Conservation (phyloP, 2,113 vertebrate genomes). For the Podilymbus podiceps region DNA sequence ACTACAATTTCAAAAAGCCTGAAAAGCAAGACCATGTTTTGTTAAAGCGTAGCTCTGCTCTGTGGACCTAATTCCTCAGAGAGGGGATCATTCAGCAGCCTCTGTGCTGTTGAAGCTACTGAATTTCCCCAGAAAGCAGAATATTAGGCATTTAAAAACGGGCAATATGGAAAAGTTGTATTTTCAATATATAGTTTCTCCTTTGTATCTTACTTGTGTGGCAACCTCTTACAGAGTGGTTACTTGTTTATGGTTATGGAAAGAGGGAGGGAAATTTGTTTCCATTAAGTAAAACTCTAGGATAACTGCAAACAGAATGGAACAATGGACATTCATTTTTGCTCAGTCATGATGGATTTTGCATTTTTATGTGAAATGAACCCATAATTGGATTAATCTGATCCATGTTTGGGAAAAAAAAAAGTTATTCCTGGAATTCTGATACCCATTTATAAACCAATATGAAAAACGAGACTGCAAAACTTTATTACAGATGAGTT, state of each 20-base stretch:
- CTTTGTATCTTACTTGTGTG: neutral
- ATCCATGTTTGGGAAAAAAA: neutral
- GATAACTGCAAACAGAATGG: neutral
- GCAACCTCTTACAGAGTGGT: neutral
- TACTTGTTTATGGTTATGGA: neutral
- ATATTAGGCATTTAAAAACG: neutral
- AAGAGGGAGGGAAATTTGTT: neutral
- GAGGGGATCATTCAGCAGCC: neutral
- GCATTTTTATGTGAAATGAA: neutral
- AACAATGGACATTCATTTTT: neutral
- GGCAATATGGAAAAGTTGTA: fast-evolving
- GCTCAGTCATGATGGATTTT: neutral
- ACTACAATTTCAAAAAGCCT: neutral
- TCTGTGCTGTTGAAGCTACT: no score
- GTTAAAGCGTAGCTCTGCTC: neutral
- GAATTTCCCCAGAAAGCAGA: neutral
- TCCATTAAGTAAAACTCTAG: neutral
- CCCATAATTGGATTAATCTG: neutral
- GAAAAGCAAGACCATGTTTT: neutral
- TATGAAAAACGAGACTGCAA: neutral
- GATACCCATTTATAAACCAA: neutral
- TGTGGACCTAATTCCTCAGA: neutral
- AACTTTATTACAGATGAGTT: neutral
- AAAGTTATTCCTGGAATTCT: neutral
- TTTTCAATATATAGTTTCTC: neutral